phyloP scores from a whole-genome alignment of 2,113 vertebrate species.

The Vidua chalybeata region DNA sequence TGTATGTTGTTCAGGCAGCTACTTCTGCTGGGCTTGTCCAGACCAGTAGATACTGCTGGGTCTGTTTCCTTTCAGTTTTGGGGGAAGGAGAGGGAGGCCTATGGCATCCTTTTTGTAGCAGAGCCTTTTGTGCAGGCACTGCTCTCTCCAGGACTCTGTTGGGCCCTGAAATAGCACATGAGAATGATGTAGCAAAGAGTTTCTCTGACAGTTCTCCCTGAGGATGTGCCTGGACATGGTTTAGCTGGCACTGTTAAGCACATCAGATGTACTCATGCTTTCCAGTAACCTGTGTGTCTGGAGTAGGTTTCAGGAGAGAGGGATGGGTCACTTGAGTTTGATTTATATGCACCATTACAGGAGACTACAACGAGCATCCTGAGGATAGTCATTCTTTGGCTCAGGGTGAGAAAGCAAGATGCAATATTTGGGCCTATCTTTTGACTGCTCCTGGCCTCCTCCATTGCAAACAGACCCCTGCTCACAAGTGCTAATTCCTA shows the following conservation, averaged over 20 bases:
- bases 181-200: neutral
- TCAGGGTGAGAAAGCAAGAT: neutral
- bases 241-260: neutral
- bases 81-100: neutral
- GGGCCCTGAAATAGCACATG: neutral
- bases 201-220: neutral
- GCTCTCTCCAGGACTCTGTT: neutral
- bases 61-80: neutral
- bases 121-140: neutral
- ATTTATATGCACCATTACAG: neutral
- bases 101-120: neutral
- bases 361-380: neutral
- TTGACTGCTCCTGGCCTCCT: neutral
- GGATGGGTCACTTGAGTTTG: neutral
- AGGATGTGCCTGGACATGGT: neutral
- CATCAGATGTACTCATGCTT: rapidly evolving
- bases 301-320: neutral
- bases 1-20: neutral
- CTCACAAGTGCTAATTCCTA: neutral
- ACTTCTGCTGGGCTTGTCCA: neutral
- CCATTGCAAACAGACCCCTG: neutral
- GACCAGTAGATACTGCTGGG: neutral
- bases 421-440: neutral
- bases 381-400: neutral
- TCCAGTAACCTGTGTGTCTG: neutral